Base-by-base conservation (phyloP, 1,140 invertebrate genomes). In the Choristoneura fumiferana region DNA sequence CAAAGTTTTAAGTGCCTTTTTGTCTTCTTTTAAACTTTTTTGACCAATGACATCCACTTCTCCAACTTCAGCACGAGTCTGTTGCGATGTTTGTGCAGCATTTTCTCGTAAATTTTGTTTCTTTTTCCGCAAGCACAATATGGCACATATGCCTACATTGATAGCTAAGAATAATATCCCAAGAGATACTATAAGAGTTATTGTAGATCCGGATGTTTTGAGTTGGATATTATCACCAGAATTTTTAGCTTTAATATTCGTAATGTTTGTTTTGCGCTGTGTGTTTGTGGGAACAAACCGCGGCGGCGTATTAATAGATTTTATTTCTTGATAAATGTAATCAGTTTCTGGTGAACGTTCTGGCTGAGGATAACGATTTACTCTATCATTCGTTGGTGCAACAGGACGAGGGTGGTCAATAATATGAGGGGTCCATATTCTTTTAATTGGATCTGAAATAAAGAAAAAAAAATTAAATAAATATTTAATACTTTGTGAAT, bases 81-180 rank as follows among this genome's bases (percentile, higher is more conserved):
- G 68, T 49, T 69, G 68, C 52, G 89, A 85, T 45, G 81, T 84
- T 68, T 92, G 91, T 37, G 89, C 71, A n/a, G 89, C 73, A 58
- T 81, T 87, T 55, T 91, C 90, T 60, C 92, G 87, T 29, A 83
- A 72, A 70, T 89, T 89, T 37, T 92, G 71, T 76, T 91, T 92
- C 62, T 93, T 91, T 65, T 93, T 92, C 76, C 95, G 95, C 62
- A 94, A 94, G 76, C 95, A 96, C n/a, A 97, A 89, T 37, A 93
- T 92, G 3, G 92, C 90, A 68, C 95, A 95, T 6, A 94, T 92
- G 29, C 93, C 92, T 1, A 97, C 79, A 81, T 98, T 98, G 9
- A 97, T 87, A n/a, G 96, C 84, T 0, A 98, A 87, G 73, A 98
- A 95, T 15, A 94, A 86, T 35, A 95, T 90, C 12, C 94, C 95